These are phyloP conservation scores for Rapana venosa DNA, from an alignment of 2,888 invertebrate genomes.

Conservation along the genomic window DNA sequence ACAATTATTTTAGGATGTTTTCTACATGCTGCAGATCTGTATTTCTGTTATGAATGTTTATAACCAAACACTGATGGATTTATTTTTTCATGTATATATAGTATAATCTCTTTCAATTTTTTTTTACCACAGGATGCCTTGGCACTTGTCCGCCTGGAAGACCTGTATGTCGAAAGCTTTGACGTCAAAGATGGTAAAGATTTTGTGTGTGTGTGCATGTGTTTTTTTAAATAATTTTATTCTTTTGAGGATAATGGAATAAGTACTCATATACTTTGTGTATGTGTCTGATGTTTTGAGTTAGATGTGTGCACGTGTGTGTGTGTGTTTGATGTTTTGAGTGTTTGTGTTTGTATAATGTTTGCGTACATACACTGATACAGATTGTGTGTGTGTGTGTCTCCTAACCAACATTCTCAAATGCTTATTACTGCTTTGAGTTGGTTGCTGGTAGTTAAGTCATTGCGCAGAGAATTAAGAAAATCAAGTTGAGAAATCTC, in stretches of 20 bases:
- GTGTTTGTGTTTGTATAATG: background rate
- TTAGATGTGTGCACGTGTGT: background rate
- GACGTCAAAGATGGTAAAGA: slow-evolving; percentile 89
- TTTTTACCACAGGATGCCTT: slow-evolving; percentile 85
- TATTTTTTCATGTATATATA: background rate
- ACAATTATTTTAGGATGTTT: background rate
- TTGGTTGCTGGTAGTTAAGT: too few relatives aligned
- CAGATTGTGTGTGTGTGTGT: too few relatives aligned
- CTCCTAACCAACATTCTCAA: too few relatives aligned
- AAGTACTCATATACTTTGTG: background rate
- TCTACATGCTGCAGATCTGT: background rate
- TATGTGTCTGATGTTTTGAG: background rate
- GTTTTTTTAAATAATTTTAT: background rate
- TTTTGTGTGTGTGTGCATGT: background rate
- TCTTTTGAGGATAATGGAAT: too few relatives aligned
- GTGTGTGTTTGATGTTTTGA: background rate
- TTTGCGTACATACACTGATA: too few relatives aligned
- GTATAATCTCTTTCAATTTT: background rate
- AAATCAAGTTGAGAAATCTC: too few relatives aligned
- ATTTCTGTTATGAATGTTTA: background rate
- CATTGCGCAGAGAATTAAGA: too few relatives aligned
- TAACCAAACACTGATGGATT: too few relatives aligned
- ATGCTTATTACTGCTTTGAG: too few relatives aligned
- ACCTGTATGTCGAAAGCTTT: slow-evolving; percentile 97
- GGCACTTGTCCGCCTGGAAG: slow-evolving; percentile 92